phyloP scores from a whole-genome alignment of 2,888 invertebrate species.

The Parnassius apollo region DNA sequence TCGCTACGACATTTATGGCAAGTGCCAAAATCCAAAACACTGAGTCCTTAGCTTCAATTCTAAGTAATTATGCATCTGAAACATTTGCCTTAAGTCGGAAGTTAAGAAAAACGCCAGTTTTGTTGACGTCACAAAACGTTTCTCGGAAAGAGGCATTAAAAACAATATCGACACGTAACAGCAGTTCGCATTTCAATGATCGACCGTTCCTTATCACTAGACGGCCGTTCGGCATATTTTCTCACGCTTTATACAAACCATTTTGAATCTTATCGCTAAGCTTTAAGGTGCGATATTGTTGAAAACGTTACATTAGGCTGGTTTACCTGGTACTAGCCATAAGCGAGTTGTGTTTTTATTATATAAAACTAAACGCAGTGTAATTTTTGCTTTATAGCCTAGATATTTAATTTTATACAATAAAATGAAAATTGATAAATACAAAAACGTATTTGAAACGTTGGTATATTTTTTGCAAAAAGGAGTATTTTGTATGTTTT shows the following conservation, averaged over 20 bases:
- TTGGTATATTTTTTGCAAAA: too few species aligned
- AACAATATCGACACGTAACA: constrained; percentile 28
- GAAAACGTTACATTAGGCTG: background rate
- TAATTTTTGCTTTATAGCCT: too few species aligned
- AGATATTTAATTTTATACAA: too few species aligned
- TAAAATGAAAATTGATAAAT: too few species aligned
- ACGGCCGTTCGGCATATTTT: constrained; percentile 49
- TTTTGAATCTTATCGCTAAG: constrained; percentile 30
- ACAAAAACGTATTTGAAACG: too few species aligned
- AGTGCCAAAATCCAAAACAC: too few species aligned
- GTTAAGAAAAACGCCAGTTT: background rate
- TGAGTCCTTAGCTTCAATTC: too few species aligned
- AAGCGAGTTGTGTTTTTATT: constrained; percentile 17
- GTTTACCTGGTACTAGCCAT: constrained; percentile 26
- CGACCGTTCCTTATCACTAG: constrained; percentile 44
- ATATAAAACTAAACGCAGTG: too few species aligned
- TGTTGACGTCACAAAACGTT: background rate
- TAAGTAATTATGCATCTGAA: too few species aligned
- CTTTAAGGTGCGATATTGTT: constrained; percentile 23
- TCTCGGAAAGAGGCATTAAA: constrained; percentile 19
- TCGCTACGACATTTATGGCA: too few species aligned
- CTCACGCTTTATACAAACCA: constrained; percentile 45
- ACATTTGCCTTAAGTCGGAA: too few species aligned
- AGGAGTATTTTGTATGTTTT: too few species aligned
- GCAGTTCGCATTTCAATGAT: constrained; percentile 45